A percentile compares a stretch with the other conserved stretches of the same genome.
phyloP scores from a whole-genome alignment of 2,888 invertebrate genomes.

The Dilophus febrilis region DNA sequence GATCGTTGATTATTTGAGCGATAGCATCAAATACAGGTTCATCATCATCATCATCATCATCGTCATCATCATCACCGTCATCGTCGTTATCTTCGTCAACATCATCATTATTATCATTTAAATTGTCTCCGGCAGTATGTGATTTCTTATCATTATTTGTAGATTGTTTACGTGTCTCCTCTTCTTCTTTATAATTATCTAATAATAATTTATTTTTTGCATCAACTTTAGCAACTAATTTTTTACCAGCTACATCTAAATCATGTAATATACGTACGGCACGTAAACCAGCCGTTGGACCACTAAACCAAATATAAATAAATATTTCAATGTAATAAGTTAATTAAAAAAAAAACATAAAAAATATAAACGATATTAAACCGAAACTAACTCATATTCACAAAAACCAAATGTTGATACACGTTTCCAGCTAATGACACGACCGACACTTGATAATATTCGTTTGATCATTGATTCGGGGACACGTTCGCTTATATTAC shows the following conservation, averaged over 20 bases:
- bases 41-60: conserved; percentile 57
- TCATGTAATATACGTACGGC: conserved; percentile 88
- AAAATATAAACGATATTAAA: neutral
- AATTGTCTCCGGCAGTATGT: no score
- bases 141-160: no score
- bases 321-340: no score
- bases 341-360: no score
- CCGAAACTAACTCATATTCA: conserved; percentile 55
- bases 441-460: conserved; percentile 83
- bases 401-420: conserved; percentile 97
- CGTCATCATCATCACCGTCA: conserved; percentile 53
- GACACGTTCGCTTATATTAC: conserved; percentile 85
- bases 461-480: conserved; percentile 90
- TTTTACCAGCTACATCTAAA: conserved; percentile 81
- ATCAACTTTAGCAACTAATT: conserved; percentile 90
- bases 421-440: conserved; percentile 91
- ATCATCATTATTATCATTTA: conserved; percentile 36
- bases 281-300: conserved; percentile 86
- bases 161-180: conserved; percentile 17
- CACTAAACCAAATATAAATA: no score
- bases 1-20: conserved; percentile 64
- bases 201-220: conserved; percentile 90
- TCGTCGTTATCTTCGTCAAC: conserved; percentile 51
- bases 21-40: conserved; percentile 56
- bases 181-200: conserved; percentile 78